These are phyloP conservation scores for Lucilia cuprina DNA, from an alignment of 1,140 invertebrate genomes.

Conservation along the genomic window DNA sequence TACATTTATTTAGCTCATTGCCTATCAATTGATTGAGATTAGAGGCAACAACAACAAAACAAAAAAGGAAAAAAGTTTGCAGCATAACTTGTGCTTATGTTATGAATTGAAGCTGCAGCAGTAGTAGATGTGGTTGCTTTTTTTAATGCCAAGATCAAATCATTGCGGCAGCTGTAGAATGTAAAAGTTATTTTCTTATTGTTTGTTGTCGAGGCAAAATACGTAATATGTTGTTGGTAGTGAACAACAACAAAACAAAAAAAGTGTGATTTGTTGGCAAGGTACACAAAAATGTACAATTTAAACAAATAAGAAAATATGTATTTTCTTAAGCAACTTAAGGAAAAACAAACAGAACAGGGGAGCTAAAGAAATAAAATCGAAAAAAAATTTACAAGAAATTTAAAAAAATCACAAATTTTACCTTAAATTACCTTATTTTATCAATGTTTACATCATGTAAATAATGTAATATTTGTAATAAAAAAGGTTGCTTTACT, in stretches of 20 bases:
- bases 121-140: background rate
- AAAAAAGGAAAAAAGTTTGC: background rate
- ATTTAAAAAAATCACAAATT: too few relatives aligned
- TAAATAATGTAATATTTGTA: too few relatives aligned
- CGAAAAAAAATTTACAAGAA: background rate
- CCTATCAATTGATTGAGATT: slow-evolving; percentile 39
- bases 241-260: too few relatives aligned
- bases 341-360: background rate
- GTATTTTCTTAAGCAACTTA: too few relatives aligned
- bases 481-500: too few relatives aligned
- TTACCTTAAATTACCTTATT: too few relatives aligned
- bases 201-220: background rate
- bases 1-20: too few relatives aligned
- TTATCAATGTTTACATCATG: too few relatives aligned
- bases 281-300: background rate
- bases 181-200: slow-evolving; percentile 5
- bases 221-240: too few relatives aligned
- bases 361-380: background rate
- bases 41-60: background rate
- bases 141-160: background rate
- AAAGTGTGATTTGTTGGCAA: slow-evolving; percentile 30
- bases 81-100: background rate
- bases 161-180: background rate
- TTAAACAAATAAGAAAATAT: slow-evolving; percentile 3
- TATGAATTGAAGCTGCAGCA: background rate